Evolutionary conservation across 2,113 vertebrate species (phyloP), one percentile per base, ranked within the genome.

Genomic region (Oreotragus oreotragus): DNA sequence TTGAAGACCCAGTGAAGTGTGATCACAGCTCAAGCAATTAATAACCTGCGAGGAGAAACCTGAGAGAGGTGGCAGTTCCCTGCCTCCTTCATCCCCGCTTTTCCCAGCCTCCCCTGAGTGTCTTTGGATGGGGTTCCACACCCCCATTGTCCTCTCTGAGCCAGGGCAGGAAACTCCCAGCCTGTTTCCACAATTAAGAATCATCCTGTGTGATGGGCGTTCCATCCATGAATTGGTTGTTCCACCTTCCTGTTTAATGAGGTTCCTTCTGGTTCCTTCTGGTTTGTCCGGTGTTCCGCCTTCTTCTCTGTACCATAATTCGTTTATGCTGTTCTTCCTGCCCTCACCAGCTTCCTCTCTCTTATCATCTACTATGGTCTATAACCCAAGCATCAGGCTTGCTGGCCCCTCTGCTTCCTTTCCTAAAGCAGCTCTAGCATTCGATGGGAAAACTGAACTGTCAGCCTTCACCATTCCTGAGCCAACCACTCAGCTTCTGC

Each of bases 1-100:
- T 92, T 91, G 94, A 96, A 96, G 98, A 76, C 64, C 70, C 94
- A 55, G 79, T 85, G 91, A 89, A 93, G 95, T 93, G 94, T 93
- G 89, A 95, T 86, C 91, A 53, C 77, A 45, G 51, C 90, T 91
- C n/a, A 3, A 36, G 33, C 83, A 33, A 84, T 98, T 91, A 97
- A 91, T 73, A 96, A 86, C 23, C 0, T 30, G 12, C 76, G 17
- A 93, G 60, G 57, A 88, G 51, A 27, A n/a, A 49, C 57, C 55
- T 28, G 15, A 70, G 73, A 81, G 33, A 57, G 55, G 66, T 30
- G 15, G 73, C 80, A 16, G 17, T 17, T 58, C 28, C 91, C 80
- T 39, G 11, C 25, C 9, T 0, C 60, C 60, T 49, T 33, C 70
- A 1, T 45, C 19, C 7, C 1, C 16, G 33, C 14, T 45, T 36